A percentile compares a stretch with the other conserved stretches of the same genome.
Conservation (phyloP, 2,113 vertebrate species). For the Thunnus maccoyii region DNA sequence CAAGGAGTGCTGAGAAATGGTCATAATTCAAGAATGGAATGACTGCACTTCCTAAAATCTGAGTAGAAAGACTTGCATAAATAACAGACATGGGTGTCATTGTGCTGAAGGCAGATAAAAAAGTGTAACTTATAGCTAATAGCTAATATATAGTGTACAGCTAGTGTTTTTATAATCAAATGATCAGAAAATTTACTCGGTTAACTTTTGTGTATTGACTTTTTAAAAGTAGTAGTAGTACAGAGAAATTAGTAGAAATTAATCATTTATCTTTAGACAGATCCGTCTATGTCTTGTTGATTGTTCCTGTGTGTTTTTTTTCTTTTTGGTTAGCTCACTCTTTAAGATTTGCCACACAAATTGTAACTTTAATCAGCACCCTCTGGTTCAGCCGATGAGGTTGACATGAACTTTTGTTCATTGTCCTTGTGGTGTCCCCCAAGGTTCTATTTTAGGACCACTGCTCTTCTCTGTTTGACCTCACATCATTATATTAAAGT, state of each 20-base stretch:
- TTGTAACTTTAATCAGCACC: neutral
- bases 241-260: too few species aligned
- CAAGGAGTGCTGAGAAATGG: conserved; percentile 24
- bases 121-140: neutral
- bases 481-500: too few species aligned
- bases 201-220: too few species aligned
- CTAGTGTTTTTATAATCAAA: neutral
- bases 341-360: too few species aligned
- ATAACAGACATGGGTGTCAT: neutral
- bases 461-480: neutral
- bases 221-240: too few species aligned
- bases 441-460: neutral
- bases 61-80: neutral
- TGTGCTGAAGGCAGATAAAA: neutral
- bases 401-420: neutral
- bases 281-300: too few species aligned
- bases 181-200: neutral
- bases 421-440: neutral
- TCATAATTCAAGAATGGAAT: conserved; percentile 2
- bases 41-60: neutral
- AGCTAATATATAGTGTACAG: neutral
- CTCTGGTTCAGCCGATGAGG: neutral
- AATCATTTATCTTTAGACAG: too few species aligned
- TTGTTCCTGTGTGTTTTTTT: too few species aligned
- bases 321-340: too few species aligned